Conservation (phyloP, 2,113 vertebrate species). For the Oryzias melastigma region DNA sequence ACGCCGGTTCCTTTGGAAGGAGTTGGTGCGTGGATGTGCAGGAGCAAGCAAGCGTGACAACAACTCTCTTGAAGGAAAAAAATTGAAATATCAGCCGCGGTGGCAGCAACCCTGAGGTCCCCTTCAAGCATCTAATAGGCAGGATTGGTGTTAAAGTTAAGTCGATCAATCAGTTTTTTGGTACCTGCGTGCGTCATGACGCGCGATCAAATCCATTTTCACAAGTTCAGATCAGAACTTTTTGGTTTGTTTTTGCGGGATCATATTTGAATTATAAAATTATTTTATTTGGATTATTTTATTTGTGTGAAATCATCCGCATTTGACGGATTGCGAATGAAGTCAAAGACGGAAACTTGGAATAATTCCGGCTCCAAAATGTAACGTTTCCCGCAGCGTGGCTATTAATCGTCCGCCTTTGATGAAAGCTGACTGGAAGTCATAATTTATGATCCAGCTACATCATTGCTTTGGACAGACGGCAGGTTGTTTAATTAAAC, state of each 20-base stretch:
- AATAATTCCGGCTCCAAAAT: conserved; percentile 14
- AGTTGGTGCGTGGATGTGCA: conserved; percentile 56
- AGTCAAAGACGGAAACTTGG: conserved; percentile 4
- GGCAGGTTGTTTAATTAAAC: conserved; percentile 43
- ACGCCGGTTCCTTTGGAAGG: conserved; percentile 63
- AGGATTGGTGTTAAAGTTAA: no score
- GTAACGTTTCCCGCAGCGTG: conserved; percentile 7
- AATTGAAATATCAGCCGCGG: conserved; percentile 66
- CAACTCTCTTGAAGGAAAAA: conserved; percentile 58
- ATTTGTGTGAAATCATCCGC: conserved; percentile 3
- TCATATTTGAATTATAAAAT: not conserved
- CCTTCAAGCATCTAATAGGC: conserved; percentile 29
- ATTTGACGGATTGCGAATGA: conserved; percentile 6
- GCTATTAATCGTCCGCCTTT: conserved; percentile 20
- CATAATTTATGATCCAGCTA: conserved; percentile 18
- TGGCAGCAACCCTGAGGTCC: conserved; percentile 33
- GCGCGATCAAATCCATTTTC: no score
- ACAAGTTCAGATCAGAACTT: not conserved
- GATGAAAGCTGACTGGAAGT: conserved; percentile 39
- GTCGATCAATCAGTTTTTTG: no score
- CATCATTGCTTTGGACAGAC: conserved; percentile 24
- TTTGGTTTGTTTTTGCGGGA: not conserved
- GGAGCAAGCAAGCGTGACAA: conserved; percentile 65
- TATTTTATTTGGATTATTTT: conserved; percentile 10
- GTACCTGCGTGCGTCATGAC: not conserved